These are phyloP conservation scores for Dasypolia templi DNA, from an alignment of 2,888 invertebrate species.

Conservation along the genomic window DNA sequence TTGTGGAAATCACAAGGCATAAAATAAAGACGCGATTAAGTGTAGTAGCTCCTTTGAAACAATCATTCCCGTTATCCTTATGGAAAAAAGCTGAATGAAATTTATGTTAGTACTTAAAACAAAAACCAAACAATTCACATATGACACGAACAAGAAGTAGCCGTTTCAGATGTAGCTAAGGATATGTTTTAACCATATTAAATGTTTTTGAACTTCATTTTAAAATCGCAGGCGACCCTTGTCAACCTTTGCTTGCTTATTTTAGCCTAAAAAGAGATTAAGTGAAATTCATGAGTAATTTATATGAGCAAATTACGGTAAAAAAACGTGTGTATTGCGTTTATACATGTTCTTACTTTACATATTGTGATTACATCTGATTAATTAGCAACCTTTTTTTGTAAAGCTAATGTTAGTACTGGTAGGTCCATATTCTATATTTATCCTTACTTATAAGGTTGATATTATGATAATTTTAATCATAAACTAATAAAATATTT, in stretches of 20 bases:
- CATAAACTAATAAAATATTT: too few relatives aligned
- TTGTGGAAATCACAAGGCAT: not conserved
- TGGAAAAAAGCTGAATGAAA: not conserved
- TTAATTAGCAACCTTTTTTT: slow-evolving; percentile 48
- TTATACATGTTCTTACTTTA: slow-evolving; percentile 41
- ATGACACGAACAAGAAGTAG: slow-evolving; percentile 37
- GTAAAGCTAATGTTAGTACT: slow-evolving; percentile 27
- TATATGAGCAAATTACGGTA: slow-evolving; percentile 66
- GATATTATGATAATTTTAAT: not conserved
- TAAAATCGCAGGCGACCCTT: slow-evolving; percentile 79
- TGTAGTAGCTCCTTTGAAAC: not conserved
- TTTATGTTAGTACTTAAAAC: slow-evolving; percentile 11
- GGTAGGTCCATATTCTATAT: not conserved
- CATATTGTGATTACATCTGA: slow-evolving; percentile 39
- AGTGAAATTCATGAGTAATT: slow-evolving; percentile 75
- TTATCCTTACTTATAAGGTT: not conserved
- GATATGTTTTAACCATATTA: slow-evolving; percentile 71
- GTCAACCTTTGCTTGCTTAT: slow-evolving; percentile 78
- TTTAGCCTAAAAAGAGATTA: slow-evolving; percentile 78
- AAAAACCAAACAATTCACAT: slow-evolving; percentile 44
- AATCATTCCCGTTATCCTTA: not conserved
- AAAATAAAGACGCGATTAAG: not conserved
- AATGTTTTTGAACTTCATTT: slow-evolving; percentile 77
- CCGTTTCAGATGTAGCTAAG: slow-evolving; percentile 53
- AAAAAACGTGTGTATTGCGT: slow-evolving; percentile 53